phyloP scores from a whole-genome alignment of 2,113 vertebrate species.

The Xyliphius kryptos region DNA sequence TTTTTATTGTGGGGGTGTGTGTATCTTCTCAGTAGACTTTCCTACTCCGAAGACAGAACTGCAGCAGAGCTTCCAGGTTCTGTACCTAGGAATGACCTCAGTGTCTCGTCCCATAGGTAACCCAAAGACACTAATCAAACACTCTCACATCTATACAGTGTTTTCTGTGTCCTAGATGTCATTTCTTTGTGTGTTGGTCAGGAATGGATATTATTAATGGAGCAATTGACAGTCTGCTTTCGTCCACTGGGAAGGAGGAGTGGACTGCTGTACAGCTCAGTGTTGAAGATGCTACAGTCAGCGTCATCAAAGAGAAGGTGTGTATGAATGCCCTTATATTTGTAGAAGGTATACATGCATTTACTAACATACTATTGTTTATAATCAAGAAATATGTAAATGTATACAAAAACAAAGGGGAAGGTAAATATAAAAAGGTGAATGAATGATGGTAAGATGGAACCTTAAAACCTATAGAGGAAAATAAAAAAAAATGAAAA shows the following conservation, averaged over 20 bases:
- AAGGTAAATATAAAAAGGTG: too few relatives aligned
- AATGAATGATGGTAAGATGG: too few relatives aligned
- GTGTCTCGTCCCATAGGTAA: conserved; percentile 88
- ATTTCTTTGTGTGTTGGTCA: conserved; percentile 41
- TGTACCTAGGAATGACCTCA: conserved; percentile 84
- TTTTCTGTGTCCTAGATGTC: not conserved
- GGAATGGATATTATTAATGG: conserved; percentile 94
- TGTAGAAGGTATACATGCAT: too few relatives aligned
- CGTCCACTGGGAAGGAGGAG: conserved; percentile 79
- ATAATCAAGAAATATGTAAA: too few relatives aligned
- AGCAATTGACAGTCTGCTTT: conserved; percentile 83
- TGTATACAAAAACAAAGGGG: too few relatives aligned
- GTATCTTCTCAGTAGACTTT: conserved; percentile 78
- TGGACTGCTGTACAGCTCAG: conserved; percentile 90
- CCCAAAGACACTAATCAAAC: not conserved
- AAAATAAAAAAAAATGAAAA: too few relatives aligned
- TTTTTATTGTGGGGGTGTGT: conserved; percentile 13
- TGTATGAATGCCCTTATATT: not conserved
- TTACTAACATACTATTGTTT: too few relatives aligned
- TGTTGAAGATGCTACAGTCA: conserved; percentile 90
- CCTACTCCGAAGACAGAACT: conserved; percentile 96
- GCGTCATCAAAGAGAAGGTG: conserved; percentile 87
- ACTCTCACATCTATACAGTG: too few relatives aligned
- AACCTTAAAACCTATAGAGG: too few relatives aligned
- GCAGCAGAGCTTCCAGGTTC: conserved; percentile 93